Evolutionary conservation across 1,140 invertebrate species (phyloP).

Genomic region (Venustaconcha ellipsiformis): DNA sequence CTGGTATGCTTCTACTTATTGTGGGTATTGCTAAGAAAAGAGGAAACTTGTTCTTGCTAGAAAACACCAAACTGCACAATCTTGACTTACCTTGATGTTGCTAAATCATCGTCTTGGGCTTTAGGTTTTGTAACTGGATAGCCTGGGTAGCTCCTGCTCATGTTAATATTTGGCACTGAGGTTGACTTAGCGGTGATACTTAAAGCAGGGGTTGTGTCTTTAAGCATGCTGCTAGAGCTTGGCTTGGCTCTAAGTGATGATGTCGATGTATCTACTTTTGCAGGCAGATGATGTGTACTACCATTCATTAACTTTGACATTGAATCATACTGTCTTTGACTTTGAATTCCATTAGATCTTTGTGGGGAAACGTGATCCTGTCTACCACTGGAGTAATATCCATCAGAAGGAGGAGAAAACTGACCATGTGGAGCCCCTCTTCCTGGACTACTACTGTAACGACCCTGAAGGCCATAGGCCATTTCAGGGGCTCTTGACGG

Average conservation of each 20-base stretch:
- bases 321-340: slow-evolving; percentile 17
- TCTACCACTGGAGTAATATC: neutral
- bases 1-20: no score
- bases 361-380: slow-evolving; percentile 16
- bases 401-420: slow-evolving; percentile 21
- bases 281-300: slow-evolving; percentile 1
- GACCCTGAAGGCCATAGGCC: slow-evolving; percentile 21
- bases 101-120: slow-evolving; percentile 31
- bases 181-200: slow-evolving; percentile 27
- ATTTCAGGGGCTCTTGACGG: slow-evolving; percentile 27
- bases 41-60: no score
- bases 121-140: slow-evolving; percentile 4
- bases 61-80: no score
- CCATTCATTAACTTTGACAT: slow-evolving; percentile 21
- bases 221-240: slow-evolving; percentile 18
- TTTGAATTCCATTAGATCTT: slow-evolving; percentile 12
- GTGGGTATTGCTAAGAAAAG: no score
- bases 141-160: slow-evolving; percentile 3
- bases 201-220: slow-evolving; percentile 25
- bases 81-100: slow-evolving; percentile 27
- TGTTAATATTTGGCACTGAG: slow-evolving; percentile 13
- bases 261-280: slow-evolving; percentile 12
- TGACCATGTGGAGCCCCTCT: slow-evolving; percentile 12
- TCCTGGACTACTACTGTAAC: slow-evolving; percentile 16
- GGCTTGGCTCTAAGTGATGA: slow-evolving; percentile 11